phyloP scores from a whole-genome alignment of 35 echinoderm and acorn worm genomes.

The Acanthaster planci region DNA sequence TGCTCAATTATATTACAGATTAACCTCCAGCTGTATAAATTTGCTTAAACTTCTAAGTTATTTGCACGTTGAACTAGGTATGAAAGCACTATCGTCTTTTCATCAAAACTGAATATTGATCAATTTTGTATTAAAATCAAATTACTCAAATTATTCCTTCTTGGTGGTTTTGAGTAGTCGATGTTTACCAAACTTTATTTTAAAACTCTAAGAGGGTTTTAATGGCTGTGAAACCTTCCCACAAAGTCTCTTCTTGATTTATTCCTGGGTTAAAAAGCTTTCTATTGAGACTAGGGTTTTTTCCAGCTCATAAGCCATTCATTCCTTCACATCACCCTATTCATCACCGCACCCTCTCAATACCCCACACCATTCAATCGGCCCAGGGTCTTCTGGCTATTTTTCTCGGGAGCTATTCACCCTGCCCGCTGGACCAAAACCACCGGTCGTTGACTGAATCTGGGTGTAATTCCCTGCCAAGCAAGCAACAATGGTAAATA shows the following conservation, averaged over 20 bases:
- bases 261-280: conserved; percentile 17
- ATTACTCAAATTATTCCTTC: too few species aligned
- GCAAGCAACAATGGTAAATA: neutral
- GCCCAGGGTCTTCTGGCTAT: conserved; percentile 15
- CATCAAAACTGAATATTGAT: too few species aligned
- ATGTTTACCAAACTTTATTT: too few species aligned
- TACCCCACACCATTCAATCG: neutral
- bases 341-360: conserved; percentile 21
- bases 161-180: too few species aligned
- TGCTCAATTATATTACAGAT: too few species aligned
- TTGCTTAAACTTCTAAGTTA: too few species aligned
- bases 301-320: neutral
- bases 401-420: neutral
- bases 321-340: conserved; percentile 23
- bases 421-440: conserved; percentile 20
- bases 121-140: too few species aligned
- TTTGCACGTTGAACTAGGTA: too few species aligned
- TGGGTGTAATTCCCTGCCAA: neutral
- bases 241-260: conserved; percentile 4
- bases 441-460: conserved; percentile 27
- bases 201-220: neutral
- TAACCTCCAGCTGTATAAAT: too few species aligned
- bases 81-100: too few species aligned
- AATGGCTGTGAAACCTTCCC: neutral
- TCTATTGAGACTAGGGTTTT: conserved; percentile 5